Conservation (phyloP, 1,140 invertebrate species). For the Hydropsyche tenuis region DNA sequence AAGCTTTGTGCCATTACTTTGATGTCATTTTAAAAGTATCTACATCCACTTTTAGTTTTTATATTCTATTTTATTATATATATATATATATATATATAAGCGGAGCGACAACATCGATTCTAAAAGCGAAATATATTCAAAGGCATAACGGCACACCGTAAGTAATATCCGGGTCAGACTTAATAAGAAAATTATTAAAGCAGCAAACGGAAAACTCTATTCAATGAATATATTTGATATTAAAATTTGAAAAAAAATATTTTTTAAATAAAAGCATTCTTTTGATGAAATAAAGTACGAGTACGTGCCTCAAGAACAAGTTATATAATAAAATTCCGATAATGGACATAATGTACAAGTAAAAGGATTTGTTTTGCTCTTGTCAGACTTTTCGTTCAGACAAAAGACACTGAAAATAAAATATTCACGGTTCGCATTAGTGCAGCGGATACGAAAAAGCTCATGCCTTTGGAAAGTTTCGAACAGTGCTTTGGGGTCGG, state of each 20-base stretch:
- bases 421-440: constrained; percentile 35
- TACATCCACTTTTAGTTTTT: constrained; percentile 14
- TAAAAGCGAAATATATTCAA: neutral
- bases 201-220: too few relatives aligned
- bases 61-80: constrained; percentile 1
- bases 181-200: too few relatives aligned
- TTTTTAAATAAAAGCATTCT: too few relatives aligned
- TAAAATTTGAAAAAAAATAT: too few relatives aligned
- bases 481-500: neutral
- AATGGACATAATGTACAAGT: neutral
- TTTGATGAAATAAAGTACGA: too few relatives aligned
- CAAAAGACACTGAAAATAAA: constrained; percentile 34
- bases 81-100: too few relatives aligned
- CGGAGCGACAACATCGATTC: neutral
- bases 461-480: neutral
- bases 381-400: constrained; percentile 4
- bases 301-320: too few relatives aligned
- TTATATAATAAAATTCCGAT: neutral
- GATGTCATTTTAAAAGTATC: constrained; percentile 8
- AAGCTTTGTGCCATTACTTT: constrained; percentile 30
- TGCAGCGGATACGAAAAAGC: constrained; percentile 11
- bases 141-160: neutral
- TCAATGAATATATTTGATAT: too few relatives aligned
- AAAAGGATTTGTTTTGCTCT: constrained; percentile 1
- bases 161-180: too few relatives aligned